phyloP scores from a whole-genome alignment of 1,140 invertebrate genomes.

The Sesamia nonagrioides region DNA sequence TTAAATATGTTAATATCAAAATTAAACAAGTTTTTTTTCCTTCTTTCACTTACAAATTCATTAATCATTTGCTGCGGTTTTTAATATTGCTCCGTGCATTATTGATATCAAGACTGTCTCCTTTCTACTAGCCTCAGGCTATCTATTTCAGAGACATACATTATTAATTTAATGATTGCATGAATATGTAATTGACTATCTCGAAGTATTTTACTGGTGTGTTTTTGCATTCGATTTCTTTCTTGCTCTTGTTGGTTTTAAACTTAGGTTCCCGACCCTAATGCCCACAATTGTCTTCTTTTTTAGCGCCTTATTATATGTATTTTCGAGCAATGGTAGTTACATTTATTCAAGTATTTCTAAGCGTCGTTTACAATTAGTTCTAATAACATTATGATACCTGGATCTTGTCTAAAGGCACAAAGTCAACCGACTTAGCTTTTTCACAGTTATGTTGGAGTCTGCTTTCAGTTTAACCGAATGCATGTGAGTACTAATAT shows the following conservation, averaged over 20 bases:
- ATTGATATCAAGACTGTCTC: not conserved
- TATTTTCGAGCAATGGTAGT: too few species aligned
- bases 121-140: not conserved
- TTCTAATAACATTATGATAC: too few species aligned
- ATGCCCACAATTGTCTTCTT: too few species aligned
- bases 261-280: too few species aligned
- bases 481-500: too few species aligned
- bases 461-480: too few species aligned
- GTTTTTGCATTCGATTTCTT: not conserved
- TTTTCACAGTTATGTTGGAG: not conserved
- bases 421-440: too few species aligned
- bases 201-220: not conserved
- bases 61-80: not conserved
- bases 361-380: too few species aligned
- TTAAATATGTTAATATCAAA: not conserved
- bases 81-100: not conserved
- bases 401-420: too few species aligned
- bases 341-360: too few species aligned
- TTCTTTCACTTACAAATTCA: not conserved
- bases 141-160: not conserved
- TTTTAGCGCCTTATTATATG: too few species aligned
- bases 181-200: not conserved
- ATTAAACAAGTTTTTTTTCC: not conserved
- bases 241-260: too few species aligned
- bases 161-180: constrained; percentile 4